phyloP scores from a whole-genome alignment of 2,797 vertebrate genomes.

The Lepus townsendii region DNA sequence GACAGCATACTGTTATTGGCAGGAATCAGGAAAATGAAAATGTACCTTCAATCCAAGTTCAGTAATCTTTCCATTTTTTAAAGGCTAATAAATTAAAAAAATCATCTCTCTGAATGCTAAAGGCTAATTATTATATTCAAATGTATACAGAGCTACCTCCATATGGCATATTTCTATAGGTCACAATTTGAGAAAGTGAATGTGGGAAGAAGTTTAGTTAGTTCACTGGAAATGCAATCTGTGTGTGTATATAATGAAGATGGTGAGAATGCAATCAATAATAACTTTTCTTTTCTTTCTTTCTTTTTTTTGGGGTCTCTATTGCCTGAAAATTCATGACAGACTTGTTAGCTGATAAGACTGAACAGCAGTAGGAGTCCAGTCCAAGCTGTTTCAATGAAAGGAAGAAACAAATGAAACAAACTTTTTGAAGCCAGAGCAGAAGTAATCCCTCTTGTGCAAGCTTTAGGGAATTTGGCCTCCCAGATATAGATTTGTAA shows the following conservation, averaged over 20 bases:
- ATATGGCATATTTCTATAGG: not conserved
- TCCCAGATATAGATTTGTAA: slow-evolving; percentile 78
- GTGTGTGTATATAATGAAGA: not conserved
- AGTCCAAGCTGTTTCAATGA: slow-evolving; percentile 78
- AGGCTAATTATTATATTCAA: slow-evolving; percentile 32
- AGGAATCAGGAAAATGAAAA: not conserved
- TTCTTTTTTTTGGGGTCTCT: not conserved
- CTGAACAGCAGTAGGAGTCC: slow-evolving; percentile 78
- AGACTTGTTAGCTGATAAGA: slow-evolving; percentile 83
- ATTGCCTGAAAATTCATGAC: slow-evolving; percentile 74
- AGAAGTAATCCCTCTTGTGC: slow-evolving; percentile 82
- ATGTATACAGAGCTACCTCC: not conserved
- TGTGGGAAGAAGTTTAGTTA: not conserved
- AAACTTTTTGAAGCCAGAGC: slow-evolving; percentile 85
- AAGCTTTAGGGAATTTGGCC: slow-evolving; percentile 82
- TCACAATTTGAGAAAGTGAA: not conserved
- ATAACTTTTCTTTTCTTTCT: not conserved
- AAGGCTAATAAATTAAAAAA: not conserved
- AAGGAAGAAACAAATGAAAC: slow-evolving; percentile 86
- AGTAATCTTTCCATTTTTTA: slow-evolving; percentile 5
- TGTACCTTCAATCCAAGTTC: not conserved
- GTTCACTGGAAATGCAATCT: slow-evolving; percentile 15
- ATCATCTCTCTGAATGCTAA: not conserved
- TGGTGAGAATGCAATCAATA: not conserved
- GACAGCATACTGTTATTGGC: not conserved